Evolutionary conservation across 2,797 vertebrate species (phyloP), one percentile per base, ranked within the genome.

Genomic region (Diceros bicornis): DNA sequence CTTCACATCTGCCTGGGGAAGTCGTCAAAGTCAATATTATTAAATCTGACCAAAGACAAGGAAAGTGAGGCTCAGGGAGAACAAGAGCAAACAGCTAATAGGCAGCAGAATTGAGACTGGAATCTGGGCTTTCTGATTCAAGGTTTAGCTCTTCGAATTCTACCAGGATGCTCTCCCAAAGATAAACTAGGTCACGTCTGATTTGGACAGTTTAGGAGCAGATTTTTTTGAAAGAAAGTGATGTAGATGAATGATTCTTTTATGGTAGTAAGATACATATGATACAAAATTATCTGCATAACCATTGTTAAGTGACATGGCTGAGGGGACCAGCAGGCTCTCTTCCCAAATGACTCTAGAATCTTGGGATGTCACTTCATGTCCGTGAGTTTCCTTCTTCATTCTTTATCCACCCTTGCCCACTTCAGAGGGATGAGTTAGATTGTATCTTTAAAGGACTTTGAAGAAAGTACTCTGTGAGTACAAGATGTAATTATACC

Each of bases 401-500:
- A 32, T 66, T 77, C 89, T 85, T 61, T 85, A 41, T 9, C 68
- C 6, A 59, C 27, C 12, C 10, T 23, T 41, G 13, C 66, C 55
- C 4, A 34, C 41, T 84, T 87, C n/a, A 59, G 57, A 74, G 25
- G 59, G 18, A 69, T 16, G 20, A 89, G 50, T 78, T 62, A 72
- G 52, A 62, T 2, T 32, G 10, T 74, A 79, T 77, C 74, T 86
- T 92, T 89, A 83, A 93, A 92, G 82, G 69, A 74, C 32, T 71
- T 96, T 78, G 59, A 91, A 85, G 47, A 55, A 83, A 68, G 66
- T 57, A 29, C 64, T 61, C 41, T 95, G 6, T 68, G 23, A 79
- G 14, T 44, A 41, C 2, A 37, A 74, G 29, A 52, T 27, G 13
- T 61, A 32, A 62, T 81, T 62, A 21, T 66, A 71, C 66, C 59